phyloP scores from a whole-genome alignment of 2,113 vertebrate species.

The Lampris incognitus region DNA sequence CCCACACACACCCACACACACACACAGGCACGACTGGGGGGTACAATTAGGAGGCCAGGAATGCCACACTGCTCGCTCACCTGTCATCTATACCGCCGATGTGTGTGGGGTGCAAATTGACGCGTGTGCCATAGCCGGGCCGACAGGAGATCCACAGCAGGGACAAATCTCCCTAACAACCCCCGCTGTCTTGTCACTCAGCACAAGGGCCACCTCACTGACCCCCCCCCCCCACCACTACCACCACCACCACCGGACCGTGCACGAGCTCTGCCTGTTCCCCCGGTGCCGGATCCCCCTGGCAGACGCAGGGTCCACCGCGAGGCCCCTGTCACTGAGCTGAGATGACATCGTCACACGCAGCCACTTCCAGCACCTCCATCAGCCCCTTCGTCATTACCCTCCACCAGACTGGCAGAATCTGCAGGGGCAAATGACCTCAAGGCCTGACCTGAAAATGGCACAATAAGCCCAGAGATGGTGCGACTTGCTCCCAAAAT shows the following conservation, averaged over 20 bases:
- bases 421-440: conserved; percentile 75
- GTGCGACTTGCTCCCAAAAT: conserved; percentile 65
- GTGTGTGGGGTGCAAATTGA: conserved; percentile 78
- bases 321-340: conserved; percentile 69
- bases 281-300: conserved; percentile 17
- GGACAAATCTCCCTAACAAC: conserved; percentile 85
- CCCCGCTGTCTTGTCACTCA: conserved; percentile 80
- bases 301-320: conserved; percentile 55
- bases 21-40: conserved; percentile 78
- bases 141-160: conserved; percentile 77
- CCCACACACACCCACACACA: too few relatives aligned
- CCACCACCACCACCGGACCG: conserved; percentile 53
- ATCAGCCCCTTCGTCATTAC: conserved; percentile 55
- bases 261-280: conserved; percentile 44
- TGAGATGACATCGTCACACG: conserved; percentile 71
- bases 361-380: conserved; percentile 64
- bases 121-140: conserved; percentile 71
- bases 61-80: conserved; percentile 73
- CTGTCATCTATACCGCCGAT: conserved; percentile 77
- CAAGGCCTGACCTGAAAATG: conserved; percentile 81
- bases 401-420: conserved; percentile 73
- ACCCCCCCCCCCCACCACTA: conserved; percentile 57
- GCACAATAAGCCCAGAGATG: conserved; percentile 75
- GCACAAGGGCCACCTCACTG: conserved; percentile 62
- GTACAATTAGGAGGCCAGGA: conserved; percentile 83